Base-by-base conservation (phyloP, 1,140 invertebrate genomes). In the Mamestra configurata region DNA sequence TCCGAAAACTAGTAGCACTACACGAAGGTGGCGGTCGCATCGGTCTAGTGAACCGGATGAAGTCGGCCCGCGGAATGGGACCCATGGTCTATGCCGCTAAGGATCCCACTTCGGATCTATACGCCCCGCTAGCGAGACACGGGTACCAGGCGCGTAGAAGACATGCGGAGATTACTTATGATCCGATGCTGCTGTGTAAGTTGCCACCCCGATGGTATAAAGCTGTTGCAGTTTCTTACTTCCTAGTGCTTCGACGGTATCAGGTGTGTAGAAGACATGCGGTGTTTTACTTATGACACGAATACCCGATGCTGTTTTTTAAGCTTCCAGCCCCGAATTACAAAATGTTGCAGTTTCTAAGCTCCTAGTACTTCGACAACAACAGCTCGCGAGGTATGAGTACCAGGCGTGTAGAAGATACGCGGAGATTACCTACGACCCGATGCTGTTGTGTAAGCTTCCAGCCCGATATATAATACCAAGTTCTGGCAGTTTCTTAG, bases 1-100 rank as follows among this genome's bases (percentile, higher is more conserved):
- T 96, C 2, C 95, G 96, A 31, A 97, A 96, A 83, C 88, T 97
- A 22, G 78, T 88, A n/a, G 84, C 86, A 3, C 89, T 93, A 6
- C 94, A 96, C 64, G 77, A 83, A 3, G 89, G 90, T 0, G 90
- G 95, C 6, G 86, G 86, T 4, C 76, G 84, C 4, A 49, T 22
- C 1, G 90, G 86, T 0, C 40, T 79, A 5, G 86, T 82, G 15
- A 80, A 82, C 20, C 79, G 76, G 0, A 75, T 79, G 73, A 68
- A 84, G 0, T 80, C 83, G 15, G 89, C 92, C n/a, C 88, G 93
- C 8, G 90, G 91, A 11, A 88, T 91, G 18, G 87, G 87, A 0
- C 88, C 95, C 31, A 89, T 95, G 53, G 92, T 95, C 27, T 85
- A 89, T 0, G 91, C 95, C 22, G 92, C 95, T 13, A 83, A 79